Evolutionary conservation across 2,113 vertebrate genomes (phyloP), one percentile per base, ranked within the genome.

Genomic region (Atlantisia rogersi): DNA sequence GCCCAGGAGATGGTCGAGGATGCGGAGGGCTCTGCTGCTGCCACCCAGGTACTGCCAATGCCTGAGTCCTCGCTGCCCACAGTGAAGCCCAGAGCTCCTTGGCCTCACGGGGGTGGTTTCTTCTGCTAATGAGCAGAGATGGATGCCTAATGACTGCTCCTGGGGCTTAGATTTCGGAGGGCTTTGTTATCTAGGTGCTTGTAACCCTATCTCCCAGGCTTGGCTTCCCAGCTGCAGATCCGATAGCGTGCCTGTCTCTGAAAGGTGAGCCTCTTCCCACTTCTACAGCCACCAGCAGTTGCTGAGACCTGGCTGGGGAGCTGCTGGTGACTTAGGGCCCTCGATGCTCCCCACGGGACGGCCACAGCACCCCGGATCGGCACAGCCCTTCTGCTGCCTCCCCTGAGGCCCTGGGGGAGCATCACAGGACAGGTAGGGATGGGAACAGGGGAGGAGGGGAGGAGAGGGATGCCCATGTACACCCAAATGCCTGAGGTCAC

Each of bases 211-310:
- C 96, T 62, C 35, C 29, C 5, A 10, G 73, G 83, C 48, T 83
- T 93, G 94, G 82, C 94, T 96, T 95, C 96, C 82, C 14, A 2
- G 63, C 46, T 60, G 90, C 90, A 90, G 90, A 95, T 95, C 92
- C 28, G 26, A 81, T 97, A 88, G 91, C 91, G 1, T 1, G 2
- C 39, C 82, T 76, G 73, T 79, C 39, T 82, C 84, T 95, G 97
- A 96, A 97, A 97, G 58, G 79, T 92, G 97, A 97, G 65, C 59
- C 73, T 44, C 19, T 73, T 82, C 82, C 78, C 68, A 80, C 86
- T 67, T 20, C 52, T 56, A 9, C 48, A 29, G 82, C n/a, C 68
- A 58, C 35, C 11, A n/a, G 68, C 67, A 63, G 59, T 65, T 0
- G 1, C 58, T 3, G 11, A 48, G 35, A 92, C 19, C 75, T 32